Evolutionary conservation across 1,140 invertebrate species (phyloP).

Genomic region (Acyrthosiphon pisum): DNA sequence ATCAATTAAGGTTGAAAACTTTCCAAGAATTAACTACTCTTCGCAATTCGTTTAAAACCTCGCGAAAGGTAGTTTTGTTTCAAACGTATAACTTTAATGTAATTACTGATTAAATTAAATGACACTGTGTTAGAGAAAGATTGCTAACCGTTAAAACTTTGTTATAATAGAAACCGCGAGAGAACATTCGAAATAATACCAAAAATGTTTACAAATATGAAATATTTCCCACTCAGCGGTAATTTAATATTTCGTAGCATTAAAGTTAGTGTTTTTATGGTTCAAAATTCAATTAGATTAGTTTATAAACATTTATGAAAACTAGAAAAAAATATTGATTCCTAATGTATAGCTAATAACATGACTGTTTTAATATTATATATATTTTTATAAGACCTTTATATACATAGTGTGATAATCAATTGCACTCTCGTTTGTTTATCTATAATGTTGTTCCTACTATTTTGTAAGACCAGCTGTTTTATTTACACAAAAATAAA

Average conservation of each 20-base stretch:
- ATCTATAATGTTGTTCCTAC: neutral
- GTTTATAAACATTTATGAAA: neutral
- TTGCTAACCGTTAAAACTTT: conserved; percentile 28
- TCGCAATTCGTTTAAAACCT: conserved; percentile 13
- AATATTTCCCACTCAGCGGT: neutral
- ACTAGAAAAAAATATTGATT: neutral
- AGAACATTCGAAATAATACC: neutral
- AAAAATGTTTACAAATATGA: neutral
- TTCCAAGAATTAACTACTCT: neutral
- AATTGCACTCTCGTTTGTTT: neutral
- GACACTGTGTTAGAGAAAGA: neutral
- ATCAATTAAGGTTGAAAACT: conserved; percentile 27
- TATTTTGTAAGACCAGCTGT: neutral
- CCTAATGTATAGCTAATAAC: neutral
- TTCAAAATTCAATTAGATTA: neutral
- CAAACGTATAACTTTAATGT: conserved; percentile 24
- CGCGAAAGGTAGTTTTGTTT: conserved; percentile 18
- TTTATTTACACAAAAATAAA: neutral
- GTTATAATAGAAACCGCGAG: neutral
- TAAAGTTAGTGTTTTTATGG: neutral
- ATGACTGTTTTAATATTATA: neutral
- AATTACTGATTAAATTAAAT: conserved; percentile 37
- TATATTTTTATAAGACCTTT: neutral
- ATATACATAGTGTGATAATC: neutral
- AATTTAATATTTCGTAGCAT: neutral